Evolutionary conservation across 1,140 invertebrate genomes (phyloP).

Genomic region (Xylocopa sonorina): DNA sequence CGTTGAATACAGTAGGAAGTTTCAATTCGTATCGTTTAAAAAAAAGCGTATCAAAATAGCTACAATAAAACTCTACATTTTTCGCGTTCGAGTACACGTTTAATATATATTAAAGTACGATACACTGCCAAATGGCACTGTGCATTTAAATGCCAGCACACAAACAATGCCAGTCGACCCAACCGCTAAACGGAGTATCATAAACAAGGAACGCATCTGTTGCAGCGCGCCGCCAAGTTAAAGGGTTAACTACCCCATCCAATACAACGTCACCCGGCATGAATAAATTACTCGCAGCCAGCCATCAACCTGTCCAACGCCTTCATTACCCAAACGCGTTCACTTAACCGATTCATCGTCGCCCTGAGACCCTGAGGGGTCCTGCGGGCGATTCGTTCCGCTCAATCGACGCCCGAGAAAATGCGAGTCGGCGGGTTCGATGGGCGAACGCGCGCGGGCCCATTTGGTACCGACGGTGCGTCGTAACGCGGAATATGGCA

Average conservation of each 20-base stretch:
- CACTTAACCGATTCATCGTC: background rate
- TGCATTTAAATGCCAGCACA: no score
- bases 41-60: background rate
- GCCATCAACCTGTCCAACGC: background rate
- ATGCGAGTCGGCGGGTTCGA: background rate
- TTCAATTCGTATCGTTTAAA: background rate
- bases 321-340: background rate
- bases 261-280: no score
- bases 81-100: no score
- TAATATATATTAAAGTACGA: no score
- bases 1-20: no score
- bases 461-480: background rate
- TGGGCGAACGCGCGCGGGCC: background rate
- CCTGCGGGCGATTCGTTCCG: no score
- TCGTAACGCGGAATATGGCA: constrained; percentile 11
- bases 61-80: no score
- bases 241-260: background rate
- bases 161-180: no score
- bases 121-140: no score
- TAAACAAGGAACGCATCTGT: background rate
- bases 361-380: background rate
- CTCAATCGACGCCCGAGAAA: background rate
- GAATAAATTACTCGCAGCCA: background rate
- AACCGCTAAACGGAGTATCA: no score
- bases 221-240: background rate